Evolutionary conservation across 2,113 vertebrate genomes (phyloP).

Genomic region (Sigmodon hispidus): DNA sequence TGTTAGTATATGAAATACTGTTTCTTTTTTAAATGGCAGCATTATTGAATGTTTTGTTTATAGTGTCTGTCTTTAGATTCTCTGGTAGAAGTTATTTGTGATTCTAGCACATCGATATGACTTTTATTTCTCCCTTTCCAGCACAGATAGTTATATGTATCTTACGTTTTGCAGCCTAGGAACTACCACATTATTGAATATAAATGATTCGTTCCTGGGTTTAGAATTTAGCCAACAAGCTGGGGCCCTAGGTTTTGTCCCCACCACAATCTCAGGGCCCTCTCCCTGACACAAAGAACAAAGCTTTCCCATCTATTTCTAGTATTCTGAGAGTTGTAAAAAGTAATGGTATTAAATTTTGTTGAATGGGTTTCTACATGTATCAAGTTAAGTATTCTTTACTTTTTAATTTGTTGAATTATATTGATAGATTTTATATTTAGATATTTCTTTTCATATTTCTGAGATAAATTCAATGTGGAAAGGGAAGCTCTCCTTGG

Average conservation of each 20-base stretch:
- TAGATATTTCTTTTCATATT: slow-evolving; percentile 1
- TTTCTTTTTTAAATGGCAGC: background rate
- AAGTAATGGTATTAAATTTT: background rate
- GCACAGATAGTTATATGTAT: background rate
- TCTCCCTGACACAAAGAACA: background rate
- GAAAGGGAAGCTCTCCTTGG: background rate
- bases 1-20: background rate
- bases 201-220: background rate
- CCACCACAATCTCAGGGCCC: background rate
- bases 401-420: slow-evolving; percentile 42
- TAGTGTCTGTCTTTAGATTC: background rate
- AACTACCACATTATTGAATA: background rate
- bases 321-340: slow-evolving; percentile 37
- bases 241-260: background rate
- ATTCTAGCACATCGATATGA: background rate
- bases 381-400: background rate
- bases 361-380: slow-evolving; percentile 12
- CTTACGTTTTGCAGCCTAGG: background rate
- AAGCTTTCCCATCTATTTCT: background rate
- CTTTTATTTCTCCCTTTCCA: slow-evolving; percentile 15
- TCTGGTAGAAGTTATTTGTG: background rate
- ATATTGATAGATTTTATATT: background rate
- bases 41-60: slow-evolving; percentile 41
- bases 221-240: background rate
- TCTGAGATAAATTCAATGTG: slow-evolving; percentile 29